Percentiles rank a stretch among this genome's conserved stretches.
These are phyloP conservation scores for Dorcus hopei DNA, from an alignment of 2,888 invertebrate genomes.

Conservation along the genomic window DNA sequence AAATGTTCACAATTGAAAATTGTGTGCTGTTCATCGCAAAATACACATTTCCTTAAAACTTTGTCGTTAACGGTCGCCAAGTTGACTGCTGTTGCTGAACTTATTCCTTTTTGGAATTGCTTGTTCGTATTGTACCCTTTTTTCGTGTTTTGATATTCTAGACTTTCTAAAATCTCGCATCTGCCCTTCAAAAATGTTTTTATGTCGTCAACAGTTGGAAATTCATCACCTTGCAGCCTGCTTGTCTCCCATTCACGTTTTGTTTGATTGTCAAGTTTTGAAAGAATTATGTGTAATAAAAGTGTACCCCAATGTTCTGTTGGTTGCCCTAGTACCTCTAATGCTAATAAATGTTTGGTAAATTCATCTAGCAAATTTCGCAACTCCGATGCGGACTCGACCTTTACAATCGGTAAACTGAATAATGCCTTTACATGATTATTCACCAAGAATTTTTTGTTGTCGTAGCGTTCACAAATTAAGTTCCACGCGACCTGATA, in stretches of 20 bases:
- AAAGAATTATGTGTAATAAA: constrained; percentile 3
- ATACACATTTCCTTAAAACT: too few species aligned
- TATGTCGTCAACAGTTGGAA: too few species aligned
- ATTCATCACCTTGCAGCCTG: too few species aligned
- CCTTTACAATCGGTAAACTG: constrained; percentile 2
- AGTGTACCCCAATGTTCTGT: constrained; percentile 13
- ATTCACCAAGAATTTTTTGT: constrained; percentile 9
- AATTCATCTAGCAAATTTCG: constrained; percentile 5
- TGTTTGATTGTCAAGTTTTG: neutral
- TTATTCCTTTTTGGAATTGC: too few species aligned
- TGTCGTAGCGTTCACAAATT: constrained; percentile 11
- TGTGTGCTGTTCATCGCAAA: too few species aligned
- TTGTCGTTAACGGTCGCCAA: too few species aligned
- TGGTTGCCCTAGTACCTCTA: constrained; percentile 9
- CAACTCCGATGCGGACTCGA: constrained; percentile 7
- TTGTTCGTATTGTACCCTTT: too few species aligned
- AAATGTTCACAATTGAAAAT: too few species aligned
- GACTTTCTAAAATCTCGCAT: too few species aligned
- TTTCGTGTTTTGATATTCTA: too few species aligned
- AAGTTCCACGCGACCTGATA: constrained; percentile 14
- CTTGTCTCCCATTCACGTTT: constrained; percentile 6
- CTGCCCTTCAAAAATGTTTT: too few species aligned
- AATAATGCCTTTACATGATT: constrained; percentile 15
- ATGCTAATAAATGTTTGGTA: neutral
- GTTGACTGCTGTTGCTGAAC: too few species aligned